Conservation (phyloP, 2,113 vertebrate genomes). For the Cryptoleucopteryx plumbea region DNA sequence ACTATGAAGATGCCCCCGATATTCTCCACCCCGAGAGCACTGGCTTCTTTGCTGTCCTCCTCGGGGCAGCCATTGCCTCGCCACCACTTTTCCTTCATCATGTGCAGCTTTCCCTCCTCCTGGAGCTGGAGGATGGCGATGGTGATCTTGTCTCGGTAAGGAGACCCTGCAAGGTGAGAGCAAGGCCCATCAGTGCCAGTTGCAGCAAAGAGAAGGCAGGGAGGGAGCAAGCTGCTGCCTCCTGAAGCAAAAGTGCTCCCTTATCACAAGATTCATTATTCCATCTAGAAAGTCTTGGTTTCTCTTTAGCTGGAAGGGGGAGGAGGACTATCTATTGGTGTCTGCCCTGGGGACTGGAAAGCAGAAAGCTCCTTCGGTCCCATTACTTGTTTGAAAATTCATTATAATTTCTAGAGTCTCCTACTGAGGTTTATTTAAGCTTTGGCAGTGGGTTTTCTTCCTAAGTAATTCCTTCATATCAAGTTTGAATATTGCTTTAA, state of each 20-base stretch:
- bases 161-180: conserved; percentile 80
- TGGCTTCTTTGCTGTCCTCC: conserved; percentile 95
- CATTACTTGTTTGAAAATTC: neutral
- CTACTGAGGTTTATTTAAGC: conserved; percentile 9
- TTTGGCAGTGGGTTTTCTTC: conserved; percentile 1
- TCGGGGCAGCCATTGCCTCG: conserved; percentile 93
- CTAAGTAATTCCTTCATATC: neutral
- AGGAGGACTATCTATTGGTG: neutral
- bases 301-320: neutral
- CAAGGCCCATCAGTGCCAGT: neutral
- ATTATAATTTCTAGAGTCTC: neutral
- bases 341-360: neutral
- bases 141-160: conserved; percentile 95
- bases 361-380: neutral
- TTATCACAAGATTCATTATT: neutral
- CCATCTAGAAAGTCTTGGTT: neutral
- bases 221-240: neutral
- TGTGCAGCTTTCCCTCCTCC: conserved; percentile 95
- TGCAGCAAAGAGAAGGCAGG: neutral
- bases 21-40: conserved; percentile 94
- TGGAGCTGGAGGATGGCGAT: conserved; percentile 97
- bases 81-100: conserved; percentile 99
- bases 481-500: neutral
- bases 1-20: conserved; percentile 99
- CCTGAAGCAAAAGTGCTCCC: neutral